A percentile compares a stretch with the other conserved stretches of the same genome.
These are phyloP conservation scores for Callipepla squamata DNA, from an alignment of 2,113 vertebrate genomes.

Conservation along the genomic window DNA sequence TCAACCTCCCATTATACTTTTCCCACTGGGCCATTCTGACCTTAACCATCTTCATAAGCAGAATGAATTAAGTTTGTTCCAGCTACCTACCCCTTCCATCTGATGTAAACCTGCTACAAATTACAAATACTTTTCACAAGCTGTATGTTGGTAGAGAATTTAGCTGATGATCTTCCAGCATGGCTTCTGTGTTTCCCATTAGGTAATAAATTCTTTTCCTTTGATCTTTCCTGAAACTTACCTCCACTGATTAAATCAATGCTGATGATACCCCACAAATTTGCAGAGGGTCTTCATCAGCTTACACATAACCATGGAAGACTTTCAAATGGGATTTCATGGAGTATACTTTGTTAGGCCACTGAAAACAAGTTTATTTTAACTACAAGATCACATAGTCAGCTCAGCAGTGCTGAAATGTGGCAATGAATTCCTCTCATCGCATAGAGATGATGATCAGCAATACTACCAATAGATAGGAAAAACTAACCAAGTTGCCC, in stretches of 20 bases:
- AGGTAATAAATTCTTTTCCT: neutral
- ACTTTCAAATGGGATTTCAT: slow-evolving; percentile 17
- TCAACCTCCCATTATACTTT: neutral
- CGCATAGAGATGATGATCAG: slow-evolving; percentile 36
- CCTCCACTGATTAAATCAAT: neutral
- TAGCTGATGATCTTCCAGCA: neutral
- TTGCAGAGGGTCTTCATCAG: neutral
- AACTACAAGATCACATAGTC: slow-evolving; percentile 56
- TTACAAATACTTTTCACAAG: neutral
- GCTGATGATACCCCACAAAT: neutral
- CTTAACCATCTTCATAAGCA: neutral
- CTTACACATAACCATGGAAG: slow-evolving; percentile 26
- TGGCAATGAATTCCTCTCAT: slow-evolving; percentile 64
- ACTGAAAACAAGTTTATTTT: slow-evolving; percentile 63
- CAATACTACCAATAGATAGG: slow-evolving; percentile 63
- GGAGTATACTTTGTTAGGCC: slow-evolving; percentile 42
- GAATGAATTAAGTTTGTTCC: neutral
- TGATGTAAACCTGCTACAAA: neutral
- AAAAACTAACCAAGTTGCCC: slow-evolving; percentile 41
- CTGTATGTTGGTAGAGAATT: neutral
- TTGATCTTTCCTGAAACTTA: neutral
- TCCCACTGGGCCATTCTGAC: neutral
- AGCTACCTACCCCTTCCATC: neutral
- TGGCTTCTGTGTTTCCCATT: neutral
- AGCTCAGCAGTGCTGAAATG: slow-evolving; percentile 69